phyloP scores from a whole-genome alignment of 1,140 invertebrate genomes.

The Lasaia peninsularis region DNA sequence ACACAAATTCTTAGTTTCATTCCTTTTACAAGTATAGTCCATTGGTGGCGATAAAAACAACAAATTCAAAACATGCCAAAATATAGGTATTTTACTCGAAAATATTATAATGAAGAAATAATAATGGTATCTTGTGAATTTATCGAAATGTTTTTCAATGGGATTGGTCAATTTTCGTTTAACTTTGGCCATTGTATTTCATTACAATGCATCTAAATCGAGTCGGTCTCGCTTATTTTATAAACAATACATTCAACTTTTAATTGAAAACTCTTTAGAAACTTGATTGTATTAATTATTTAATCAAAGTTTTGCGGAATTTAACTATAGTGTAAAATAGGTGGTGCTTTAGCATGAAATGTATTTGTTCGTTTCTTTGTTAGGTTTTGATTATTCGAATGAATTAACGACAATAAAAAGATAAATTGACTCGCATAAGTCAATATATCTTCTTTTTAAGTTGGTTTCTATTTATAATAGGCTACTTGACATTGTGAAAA shows the following conservation, averaged over 20 bases:
- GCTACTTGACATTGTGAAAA: too few relatives aligned
- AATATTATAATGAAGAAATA: conserved; percentile 44
- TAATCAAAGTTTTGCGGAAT: too few relatives aligned
- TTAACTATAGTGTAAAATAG: too few relatives aligned
- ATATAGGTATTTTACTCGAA: conserved; percentile 39
- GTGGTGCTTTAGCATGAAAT: too few relatives aligned
- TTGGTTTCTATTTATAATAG: too few relatives aligned
- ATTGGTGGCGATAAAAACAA: conserved; percentile 52
- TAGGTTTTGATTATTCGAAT: too few relatives aligned
- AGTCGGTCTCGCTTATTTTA: conserved; percentile 19
- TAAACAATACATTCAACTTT: not conserved
- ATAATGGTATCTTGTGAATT: conserved; percentile 44
- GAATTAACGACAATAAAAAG: too few relatives aligned
- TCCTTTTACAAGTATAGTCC: conserved; percentile 37
- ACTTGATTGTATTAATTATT: not conserved
- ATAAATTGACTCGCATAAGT: too few relatives aligned
- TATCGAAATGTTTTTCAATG: conserved; percentile 48
- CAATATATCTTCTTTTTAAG: too few relatives aligned
- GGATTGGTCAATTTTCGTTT: conserved; percentile 37
- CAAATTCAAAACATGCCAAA: conserved; percentile 52
- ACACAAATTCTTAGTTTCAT: conserved; percentile 34
- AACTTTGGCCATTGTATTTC: conserved; percentile 32
- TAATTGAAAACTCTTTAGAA: not conserved
- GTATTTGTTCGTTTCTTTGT: too few relatives aligned
- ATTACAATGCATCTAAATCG: conserved; percentile 12